Percentiles rank a stretch among this genome's conserved stretches.
phyloP scores from a whole-genome alignment of 2,888 invertebrate genomes.

The Ormyrus thymus region DNA sequence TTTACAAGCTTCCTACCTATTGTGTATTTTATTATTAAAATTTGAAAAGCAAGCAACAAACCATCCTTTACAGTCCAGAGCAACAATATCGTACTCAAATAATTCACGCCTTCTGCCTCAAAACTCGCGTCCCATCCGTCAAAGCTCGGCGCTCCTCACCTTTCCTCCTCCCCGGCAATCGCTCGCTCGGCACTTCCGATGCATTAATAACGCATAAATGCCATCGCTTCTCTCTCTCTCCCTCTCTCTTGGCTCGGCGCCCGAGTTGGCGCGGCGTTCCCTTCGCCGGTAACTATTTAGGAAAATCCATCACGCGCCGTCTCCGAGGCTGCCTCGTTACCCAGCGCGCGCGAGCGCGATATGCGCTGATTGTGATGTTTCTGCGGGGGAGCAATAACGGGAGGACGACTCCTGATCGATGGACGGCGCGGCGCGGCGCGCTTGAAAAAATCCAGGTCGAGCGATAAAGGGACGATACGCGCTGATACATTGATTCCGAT shows the following conservation, averaged over 20 bases:
- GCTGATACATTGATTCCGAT: constrained; percentile 4
- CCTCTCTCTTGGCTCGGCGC: constrained; percentile 65
- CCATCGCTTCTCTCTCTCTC: constrained; percentile 62
- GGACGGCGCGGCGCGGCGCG: background rate
- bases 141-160: too few species aligned
- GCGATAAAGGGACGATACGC: background rate
- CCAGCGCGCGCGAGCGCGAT: too few species aligned
- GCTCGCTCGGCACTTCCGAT: constrained; percentile 66
- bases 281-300: constrained; percentile 64
- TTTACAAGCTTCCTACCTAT: too few species aligned
- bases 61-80: too few species aligned
- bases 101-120: too few species aligned
- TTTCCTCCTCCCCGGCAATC: background rate
- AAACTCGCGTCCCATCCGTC: too few species aligned
- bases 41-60: too few species aligned
- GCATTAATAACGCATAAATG: constrained; percentile 72
- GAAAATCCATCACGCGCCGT: constrained; percentile 63
- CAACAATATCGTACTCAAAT: too few species aligned
- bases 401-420: constrained; percentile 40
- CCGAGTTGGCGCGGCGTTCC: constrained; percentile 46
- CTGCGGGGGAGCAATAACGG: background rate
- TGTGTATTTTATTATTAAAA: too few species aligned
- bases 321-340: background rate
- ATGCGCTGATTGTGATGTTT: background rate
- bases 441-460: constrained; percentile 20